phyloP scores from a whole-genome alignment of 2,888 invertebrate genomes.

The Cylindroiulus punctatus region DNA sequence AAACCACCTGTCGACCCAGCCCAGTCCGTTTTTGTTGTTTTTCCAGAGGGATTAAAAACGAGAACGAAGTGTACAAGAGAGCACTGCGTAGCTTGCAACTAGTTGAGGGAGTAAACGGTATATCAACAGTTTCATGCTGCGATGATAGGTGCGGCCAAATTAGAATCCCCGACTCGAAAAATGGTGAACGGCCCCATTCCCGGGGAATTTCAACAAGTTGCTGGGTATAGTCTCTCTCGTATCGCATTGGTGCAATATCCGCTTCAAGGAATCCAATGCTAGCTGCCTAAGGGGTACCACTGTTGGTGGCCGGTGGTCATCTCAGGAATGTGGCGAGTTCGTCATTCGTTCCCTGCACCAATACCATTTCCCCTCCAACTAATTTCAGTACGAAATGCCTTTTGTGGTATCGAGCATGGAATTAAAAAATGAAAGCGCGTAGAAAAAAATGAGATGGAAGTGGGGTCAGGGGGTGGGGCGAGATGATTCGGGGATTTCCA shows the following conservation, averaged over 20 bases:
- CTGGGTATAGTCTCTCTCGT: background rate
- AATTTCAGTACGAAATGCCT: slow-evolving; percentile 21
- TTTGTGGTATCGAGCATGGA: slow-evolving; percentile 20
- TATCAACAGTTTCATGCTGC: slow-evolving; percentile 5
- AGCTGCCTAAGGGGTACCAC: slow-evolving; percentile 20
- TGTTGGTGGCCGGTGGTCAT: background rate
- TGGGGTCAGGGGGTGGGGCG: background rate
- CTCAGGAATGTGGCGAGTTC: slow-evolving; percentile 13
- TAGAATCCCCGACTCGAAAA: background rate
- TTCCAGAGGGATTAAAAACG: background rate
- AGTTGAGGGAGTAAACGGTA: slow-evolving; percentile 13
- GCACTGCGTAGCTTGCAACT: slow-evolving; percentile 14
- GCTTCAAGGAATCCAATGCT: slow-evolving; percentile 4
- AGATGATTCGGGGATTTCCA: background rate
- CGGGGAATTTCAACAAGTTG: background rate
- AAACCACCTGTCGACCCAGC: background rate
- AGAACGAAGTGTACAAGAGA: slow-evolving; percentile 20
- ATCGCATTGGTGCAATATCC: background rate
- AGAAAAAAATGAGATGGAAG: slow-evolving; percentile 19
- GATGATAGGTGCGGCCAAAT: background rate
- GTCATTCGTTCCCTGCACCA: background rate
- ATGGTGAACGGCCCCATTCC: background rate
- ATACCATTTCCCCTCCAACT: slow-evolving; percentile 26
- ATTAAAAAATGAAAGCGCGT: slow-evolving; percentile 32
- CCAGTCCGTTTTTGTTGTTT: background rate